Percentiles rank a stretch among this genome's conserved stretches.
Evolutionary conservation across 2,888 invertebrate genomes (phyloP).

Genomic region (Caenorhabditis sinica): DNA sequence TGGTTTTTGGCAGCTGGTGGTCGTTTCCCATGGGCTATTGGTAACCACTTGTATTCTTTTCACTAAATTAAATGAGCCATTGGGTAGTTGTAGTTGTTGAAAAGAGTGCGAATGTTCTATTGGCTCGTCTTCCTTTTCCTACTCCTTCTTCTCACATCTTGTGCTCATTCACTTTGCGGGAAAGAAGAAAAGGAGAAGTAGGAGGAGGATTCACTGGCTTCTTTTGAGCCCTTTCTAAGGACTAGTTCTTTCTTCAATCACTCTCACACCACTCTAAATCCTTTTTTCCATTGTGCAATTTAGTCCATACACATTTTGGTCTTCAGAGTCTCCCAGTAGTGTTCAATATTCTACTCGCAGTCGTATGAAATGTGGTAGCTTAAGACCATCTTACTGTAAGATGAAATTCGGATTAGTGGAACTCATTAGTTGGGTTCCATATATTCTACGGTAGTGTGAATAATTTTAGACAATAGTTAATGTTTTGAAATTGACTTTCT

Average conservation of each 20-base stretch:
- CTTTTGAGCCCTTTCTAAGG: slow-evolving; percentile 62
- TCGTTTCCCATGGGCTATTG: slow-evolving; percentile 13
- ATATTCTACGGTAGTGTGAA: too few relatives aligned
- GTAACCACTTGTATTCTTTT: slow-evolving; percentile 16
- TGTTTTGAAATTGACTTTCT: too few relatives aligned
- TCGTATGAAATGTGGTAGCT: background rate
- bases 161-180: slow-evolving; percentile 64
- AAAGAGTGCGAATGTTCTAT: slow-evolving; percentile 64
- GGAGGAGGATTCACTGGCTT: slow-evolving; percentile 53
- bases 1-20: slow-evolving; percentile 36
- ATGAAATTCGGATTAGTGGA: background rate
- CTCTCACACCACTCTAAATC: slow-evolving; percentile 39
- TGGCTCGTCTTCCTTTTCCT: slow-evolving; percentile 28
- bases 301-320: slow-evolving; percentile 3
- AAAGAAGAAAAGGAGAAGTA: slow-evolving; percentile 43
- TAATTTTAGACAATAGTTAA: too few relatives aligned
- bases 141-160: slow-evolving; percentile 35
- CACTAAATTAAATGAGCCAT: slow-evolving; percentile 56
- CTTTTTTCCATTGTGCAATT: slow-evolving; percentile 20
- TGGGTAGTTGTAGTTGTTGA: slow-evolving; percentile 41
- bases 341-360: background rate
- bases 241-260: slow-evolving; percentile 60
- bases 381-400: background rate
- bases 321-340: background rate
- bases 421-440: too few relatives aligned